Evolutionary conservation across 2,797 vertebrate species (phyloP).

Genomic region (Hemibagrus guttatus): DNA sequence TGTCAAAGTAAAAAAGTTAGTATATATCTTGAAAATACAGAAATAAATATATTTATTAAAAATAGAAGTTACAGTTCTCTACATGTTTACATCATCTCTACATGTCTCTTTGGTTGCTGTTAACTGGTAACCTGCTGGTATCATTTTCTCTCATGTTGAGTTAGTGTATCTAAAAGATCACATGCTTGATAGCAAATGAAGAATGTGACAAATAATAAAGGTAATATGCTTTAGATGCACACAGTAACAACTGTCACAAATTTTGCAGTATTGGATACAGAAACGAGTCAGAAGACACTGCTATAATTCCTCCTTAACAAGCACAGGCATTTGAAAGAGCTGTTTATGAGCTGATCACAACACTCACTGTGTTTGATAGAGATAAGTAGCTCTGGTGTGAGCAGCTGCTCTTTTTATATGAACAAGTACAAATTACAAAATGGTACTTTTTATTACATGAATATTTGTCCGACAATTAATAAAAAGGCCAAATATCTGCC

Average conservation of each 20-base stretch:
- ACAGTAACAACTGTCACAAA: background rate
- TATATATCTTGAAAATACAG: background rate
- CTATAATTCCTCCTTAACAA: background rate
- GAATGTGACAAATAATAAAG: background rate
- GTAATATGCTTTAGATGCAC: background rate
- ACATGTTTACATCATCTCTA: no score
- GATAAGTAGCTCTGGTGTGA: background rate
- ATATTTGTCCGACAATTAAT: no score
- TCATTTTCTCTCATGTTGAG: background rate
- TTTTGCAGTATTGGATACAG: background rate
- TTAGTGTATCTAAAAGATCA: background rate
- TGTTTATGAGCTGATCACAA: background rate
- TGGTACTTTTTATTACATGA: background rate
- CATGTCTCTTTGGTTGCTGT: background rate
- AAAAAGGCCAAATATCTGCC: no score
- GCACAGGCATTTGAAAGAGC: background rate
- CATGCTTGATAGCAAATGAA: background rate
- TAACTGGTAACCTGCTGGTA: background rate
- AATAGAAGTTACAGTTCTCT: no score
- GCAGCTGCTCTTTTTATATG: background rate
- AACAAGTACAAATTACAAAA: background rate
- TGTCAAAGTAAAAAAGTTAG: background rate
- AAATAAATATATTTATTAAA: background rate
- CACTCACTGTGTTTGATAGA: background rate
- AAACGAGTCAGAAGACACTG: background rate